Conservation (phyloP, 2,113 vertebrate species). For the Actenoides lindsayi region DNA sequence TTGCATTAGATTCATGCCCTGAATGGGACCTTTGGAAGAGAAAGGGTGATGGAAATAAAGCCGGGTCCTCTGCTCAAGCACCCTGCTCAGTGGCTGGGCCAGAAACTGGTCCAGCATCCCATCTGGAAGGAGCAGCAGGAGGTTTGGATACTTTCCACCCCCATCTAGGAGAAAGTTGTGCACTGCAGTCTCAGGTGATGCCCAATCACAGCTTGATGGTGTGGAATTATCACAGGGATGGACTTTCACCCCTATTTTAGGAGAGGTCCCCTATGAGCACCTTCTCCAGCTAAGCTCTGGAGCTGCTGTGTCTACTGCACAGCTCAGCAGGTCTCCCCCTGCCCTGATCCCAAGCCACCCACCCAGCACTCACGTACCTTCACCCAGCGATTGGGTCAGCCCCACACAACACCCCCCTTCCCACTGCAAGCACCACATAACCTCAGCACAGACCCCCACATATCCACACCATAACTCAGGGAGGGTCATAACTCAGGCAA, state of each 20-base stretch:
- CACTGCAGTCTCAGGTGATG: neutral
- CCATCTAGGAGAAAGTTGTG: neutral
- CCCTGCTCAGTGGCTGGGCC: neutral
- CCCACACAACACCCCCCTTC: neutral
- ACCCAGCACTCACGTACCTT: neutral
- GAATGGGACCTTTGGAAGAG: neutral
- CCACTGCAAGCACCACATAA: accelerated
- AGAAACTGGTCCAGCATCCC: neutral
- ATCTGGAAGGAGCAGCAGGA: neutral
- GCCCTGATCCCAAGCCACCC: neutral
- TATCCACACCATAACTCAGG: neutral
- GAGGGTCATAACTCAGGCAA: neutral
- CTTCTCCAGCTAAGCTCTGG: neutral
- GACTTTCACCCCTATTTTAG: neutral
- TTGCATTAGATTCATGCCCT: neutral
- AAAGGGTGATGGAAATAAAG: neutral
- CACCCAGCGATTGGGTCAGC: neutral
- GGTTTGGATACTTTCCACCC: neutral
- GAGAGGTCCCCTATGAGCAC: neutral
- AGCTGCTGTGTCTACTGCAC: accelerated
- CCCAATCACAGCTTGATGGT: neutral
- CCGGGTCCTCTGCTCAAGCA: neutral
- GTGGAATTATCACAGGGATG: neutral
- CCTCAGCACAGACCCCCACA: neutral
- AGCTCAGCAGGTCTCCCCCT: neutral